phyloP scores from a whole-genome alignment of 2,113 vertebrate species.

The Anoura caudifer region DNA sequence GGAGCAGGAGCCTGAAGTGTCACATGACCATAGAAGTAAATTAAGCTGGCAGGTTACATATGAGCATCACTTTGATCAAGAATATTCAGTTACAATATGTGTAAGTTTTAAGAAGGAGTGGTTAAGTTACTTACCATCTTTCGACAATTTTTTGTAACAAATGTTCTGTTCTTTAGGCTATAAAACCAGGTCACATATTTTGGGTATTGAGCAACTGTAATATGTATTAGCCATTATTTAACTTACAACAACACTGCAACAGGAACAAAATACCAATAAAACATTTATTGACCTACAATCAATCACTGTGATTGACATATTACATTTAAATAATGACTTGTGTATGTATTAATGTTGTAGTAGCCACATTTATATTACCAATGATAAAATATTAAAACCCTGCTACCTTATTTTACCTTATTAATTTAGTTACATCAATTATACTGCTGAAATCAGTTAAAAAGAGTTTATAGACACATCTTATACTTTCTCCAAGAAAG shows the following conservation, averaged over 20 bases:
- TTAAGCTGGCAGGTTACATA: background rate
- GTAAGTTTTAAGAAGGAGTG: background rate
- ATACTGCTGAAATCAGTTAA: background rate
- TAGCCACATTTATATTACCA: background rate
- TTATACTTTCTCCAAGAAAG: background rate
- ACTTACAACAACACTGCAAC: background rate
- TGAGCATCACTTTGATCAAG: background rate
- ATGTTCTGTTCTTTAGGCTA: background rate
- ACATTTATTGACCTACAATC: background rate
- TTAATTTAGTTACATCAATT: background rate
- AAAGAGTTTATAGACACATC: background rate
- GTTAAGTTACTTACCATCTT: background rate
- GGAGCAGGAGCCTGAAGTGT: background rate
- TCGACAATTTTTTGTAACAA: background rate
- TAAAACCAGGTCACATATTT: background rate
- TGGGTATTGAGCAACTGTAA: background rate
- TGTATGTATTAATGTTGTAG: constrained; percentile 28
- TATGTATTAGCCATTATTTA: constrained; percentile 36
- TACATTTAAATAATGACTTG: constrained; percentile 3
- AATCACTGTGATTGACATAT: constrained; percentile 30
- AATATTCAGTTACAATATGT: background rate
- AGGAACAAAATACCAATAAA: constrained; percentile 13
- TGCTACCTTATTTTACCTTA: constrained; percentile 28
- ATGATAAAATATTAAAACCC: background rate
- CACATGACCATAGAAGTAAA: background rate